Conservation (phyloP, 1,140 invertebrate species). For the Arctopsyche grandis region DNA sequence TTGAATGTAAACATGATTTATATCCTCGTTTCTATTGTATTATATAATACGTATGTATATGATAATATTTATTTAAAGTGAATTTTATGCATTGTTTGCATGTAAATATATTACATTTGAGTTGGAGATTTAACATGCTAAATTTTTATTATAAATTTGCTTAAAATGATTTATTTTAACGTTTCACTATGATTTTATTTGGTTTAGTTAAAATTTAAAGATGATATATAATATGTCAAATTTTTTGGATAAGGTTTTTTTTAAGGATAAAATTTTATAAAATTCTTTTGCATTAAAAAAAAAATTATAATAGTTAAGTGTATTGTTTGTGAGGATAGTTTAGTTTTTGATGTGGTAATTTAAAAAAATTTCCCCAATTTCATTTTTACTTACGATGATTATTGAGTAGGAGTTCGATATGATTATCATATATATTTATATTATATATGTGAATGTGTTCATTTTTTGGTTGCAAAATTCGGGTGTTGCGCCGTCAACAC, state of each 20-base stretch:
- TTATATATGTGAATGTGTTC: conserved; percentile 39
- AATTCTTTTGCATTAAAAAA: conserved; percentile 31
- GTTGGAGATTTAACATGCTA: too few species aligned
- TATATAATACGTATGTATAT: not conserved
- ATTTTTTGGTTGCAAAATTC: conserved; percentile 40
- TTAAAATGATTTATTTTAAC: not conserved
- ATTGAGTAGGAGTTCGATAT: conserved; percentile 30
- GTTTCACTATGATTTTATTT: not conserved
- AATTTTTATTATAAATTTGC: not conserved
- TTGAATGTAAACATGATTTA: not conserved
- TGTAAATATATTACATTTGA: too few species aligned
- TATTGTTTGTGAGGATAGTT: conserved; percentile 40
- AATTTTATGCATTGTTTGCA: too few species aligned
- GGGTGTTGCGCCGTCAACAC: conserved; percentile 29
- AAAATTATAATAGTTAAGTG: not conserved
- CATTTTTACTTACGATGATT: conserved; percentile 31
- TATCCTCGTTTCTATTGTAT: not conserved
- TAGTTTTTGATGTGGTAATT: conserved; percentile 38
- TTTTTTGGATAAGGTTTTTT: conserved; percentile 16
- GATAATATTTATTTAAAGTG: too few species aligned
- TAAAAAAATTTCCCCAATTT: conserved; percentile 6
- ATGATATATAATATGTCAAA: not conserved
- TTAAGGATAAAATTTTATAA: conserved; percentile 31
- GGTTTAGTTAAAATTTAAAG: not conserved
- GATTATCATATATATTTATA: conserved; percentile 3